phyloP scores from a whole-genome alignment of 2,113 vertebrate species.

The Gallinago jamesoni region DNA sequence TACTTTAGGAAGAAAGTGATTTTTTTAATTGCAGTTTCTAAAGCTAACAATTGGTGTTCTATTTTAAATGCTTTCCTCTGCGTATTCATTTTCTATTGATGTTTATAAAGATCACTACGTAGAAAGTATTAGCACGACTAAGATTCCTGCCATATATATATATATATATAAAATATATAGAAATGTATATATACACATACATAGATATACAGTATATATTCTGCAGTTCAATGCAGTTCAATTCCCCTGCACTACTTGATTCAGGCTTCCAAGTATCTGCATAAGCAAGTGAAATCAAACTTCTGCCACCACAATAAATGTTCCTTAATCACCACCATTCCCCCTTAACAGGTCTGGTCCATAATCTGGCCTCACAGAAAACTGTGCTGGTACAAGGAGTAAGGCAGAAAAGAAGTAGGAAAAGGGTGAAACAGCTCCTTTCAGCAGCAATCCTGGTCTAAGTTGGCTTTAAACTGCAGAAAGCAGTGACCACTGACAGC shows the following conservation, averaged over 20 bases:
- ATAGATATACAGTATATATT: too few species aligned
- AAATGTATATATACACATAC: not conserved
- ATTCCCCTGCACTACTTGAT: not conserved
- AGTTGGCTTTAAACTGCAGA: not conserved
- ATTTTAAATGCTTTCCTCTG: not conserved
- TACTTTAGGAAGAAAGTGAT: not conserved
- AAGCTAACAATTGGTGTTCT: rapidly evolving
- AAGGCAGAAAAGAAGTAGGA: not conserved
- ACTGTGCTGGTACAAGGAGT: not conserved
- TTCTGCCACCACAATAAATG: not conserved
- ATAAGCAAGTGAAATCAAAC: not conserved
- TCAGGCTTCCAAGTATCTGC: not conserved
- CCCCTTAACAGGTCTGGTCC: not conserved
- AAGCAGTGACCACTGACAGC: not conserved
- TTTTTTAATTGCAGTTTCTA: not conserved
- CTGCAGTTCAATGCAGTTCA: not conserved
- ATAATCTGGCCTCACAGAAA: not conserved
- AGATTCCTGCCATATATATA: not conserved
- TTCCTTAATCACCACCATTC: not conserved
- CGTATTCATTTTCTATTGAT: not conserved
- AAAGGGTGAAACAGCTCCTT: not conserved
- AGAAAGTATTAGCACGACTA: not conserved
- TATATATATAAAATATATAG: rapidly evolving
- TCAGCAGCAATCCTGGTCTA: not conserved
- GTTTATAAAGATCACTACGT: not conserved